phyloP scores from a whole-genome alignment of 2,797 vertebrate genomes.

The Euphonia xanthogaster region DNA sequence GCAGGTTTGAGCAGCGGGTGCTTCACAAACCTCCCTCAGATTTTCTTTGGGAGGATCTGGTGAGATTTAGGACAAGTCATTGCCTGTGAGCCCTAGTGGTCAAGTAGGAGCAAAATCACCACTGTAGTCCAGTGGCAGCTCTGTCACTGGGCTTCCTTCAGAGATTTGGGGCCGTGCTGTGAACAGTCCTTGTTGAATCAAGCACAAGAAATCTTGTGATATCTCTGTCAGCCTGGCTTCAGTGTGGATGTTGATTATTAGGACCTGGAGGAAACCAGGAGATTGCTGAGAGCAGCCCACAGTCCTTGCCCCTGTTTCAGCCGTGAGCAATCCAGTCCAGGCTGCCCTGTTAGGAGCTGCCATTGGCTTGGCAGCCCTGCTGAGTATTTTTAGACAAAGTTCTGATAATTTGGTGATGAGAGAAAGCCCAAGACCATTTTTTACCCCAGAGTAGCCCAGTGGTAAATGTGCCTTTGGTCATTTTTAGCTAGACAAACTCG shows the following conservation, averaged over 20 bases:
- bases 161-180: neutral
- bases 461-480: neutral
- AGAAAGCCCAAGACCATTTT: neutral
- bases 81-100: constrained; percentile 58
- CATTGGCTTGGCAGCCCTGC: neutral
- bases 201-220: neutral
- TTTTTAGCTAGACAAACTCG: neutral
- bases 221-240: neutral
- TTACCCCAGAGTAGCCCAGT: neutral
- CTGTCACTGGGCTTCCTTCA: neutral
- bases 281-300: neutral
- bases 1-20: constrained; percentile 65
- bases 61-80: constrained; percentile 50
- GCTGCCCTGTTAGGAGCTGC: neutral
- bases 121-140: neutral
- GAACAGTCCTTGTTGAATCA: neutral
- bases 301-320: neutral
- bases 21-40: constrained; percentile 33
- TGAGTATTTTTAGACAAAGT: neutral
- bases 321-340: neutral
- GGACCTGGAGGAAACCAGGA: neutral
- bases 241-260: neutral
- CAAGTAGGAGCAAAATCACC: constrained; percentile 8
- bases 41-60: constrained; percentile 71
- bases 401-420: neutral